Percentiles rank a stretch among this genome's conserved stretches.
Conservation (phyloP, 1,140 invertebrate genomes). For the Aricia agestis region DNA sequence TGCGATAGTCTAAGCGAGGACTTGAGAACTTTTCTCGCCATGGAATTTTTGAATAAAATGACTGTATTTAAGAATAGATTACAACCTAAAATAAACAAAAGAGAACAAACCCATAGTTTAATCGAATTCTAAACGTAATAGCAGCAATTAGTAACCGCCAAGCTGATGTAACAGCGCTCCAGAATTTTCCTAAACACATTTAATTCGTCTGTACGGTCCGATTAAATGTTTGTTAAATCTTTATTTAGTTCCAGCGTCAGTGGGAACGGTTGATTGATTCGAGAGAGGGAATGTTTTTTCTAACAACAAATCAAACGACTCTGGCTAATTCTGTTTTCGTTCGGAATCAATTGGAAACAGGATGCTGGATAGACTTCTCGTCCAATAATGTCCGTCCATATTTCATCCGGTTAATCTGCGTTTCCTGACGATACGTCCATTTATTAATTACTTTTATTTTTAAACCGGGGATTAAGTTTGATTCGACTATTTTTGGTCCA, state of each 20-base stretch:
- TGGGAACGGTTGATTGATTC: conserved; percentile 12
- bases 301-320: conserved; percentile 15
- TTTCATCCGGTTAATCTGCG: conserved; percentile 3
- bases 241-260: conserved; percentile 14
- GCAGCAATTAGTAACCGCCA: not conserved
- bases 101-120: not conserved
- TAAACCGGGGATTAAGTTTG: not conserved
- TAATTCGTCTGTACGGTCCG: conserved; percentile 5
- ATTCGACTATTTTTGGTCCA: too few relatives aligned
- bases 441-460: conserved; percentile 1
- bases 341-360: conserved; percentile 15
- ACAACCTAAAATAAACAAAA: too few relatives aligned
- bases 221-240: conserved; percentile 7
- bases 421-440: not conserved
- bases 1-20: too few relatives aligned
- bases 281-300: conserved; percentile 15
- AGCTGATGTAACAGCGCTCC: not conserved
- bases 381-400: conserved; percentile 10
- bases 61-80: too few relatives aligned
- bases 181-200: conserved; percentile 5
- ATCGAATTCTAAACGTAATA: not conserved
- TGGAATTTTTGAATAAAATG: too few relatives aligned
- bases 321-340: conserved; percentile 7
- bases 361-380: conserved; percentile 5
- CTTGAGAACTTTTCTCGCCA: too few relatives aligned